Evolutionary conservation across 2,888 invertebrate genomes (phyloP), one percentile per base, ranked within the genome.

Genomic region (Vanessa cardui): DNA sequence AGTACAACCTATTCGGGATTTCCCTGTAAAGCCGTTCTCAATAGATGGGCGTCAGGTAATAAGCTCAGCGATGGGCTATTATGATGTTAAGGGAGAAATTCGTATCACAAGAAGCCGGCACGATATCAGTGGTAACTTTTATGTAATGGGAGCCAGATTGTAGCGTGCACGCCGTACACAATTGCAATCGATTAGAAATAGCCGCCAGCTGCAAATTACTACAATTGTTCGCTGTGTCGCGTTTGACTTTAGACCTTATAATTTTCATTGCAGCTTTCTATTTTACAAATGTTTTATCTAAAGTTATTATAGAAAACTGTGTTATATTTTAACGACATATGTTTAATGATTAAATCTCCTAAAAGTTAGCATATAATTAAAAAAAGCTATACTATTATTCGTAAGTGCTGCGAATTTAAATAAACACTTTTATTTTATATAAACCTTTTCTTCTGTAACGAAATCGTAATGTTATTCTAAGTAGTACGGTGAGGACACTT

Each of bases 21-120:
- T 91, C 83, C 88, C 83, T 87, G 85, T 81, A 92, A 91, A 92
- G 91, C 92, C 91, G 85, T 83, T 85, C 88, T 92, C 92, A 91
- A 92, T 92, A 88, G 91, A 88, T 89, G 87, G 26, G 89, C 86
- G 88, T 81, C 85, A 81, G 81, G 87, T 91, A 92, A 92, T 92
- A 92, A 91, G 91, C 92, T 89, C 87, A 82, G 80, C 85, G 88
- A 89, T 87, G 87, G 90, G 85, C 91, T 91, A 92, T 92, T 92
- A 92, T 84, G 80, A 77, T 77, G 78, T 80, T 85, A 78, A 81
- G 83, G 77, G 86, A 86, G 86, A 90, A 87, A 89, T 88, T 89
- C 89, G 85, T 86, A 87, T 85, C 84, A 82, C 73, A 77, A 76
- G 77, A 80, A 74, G 81, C 82, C 83, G 85, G 82, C 78, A 73